These are phyloP conservation scores for Coturnix japonica DNA, from an alignment of 2,113 vertebrate genomes.

Conservation along the genomic window DNA sequence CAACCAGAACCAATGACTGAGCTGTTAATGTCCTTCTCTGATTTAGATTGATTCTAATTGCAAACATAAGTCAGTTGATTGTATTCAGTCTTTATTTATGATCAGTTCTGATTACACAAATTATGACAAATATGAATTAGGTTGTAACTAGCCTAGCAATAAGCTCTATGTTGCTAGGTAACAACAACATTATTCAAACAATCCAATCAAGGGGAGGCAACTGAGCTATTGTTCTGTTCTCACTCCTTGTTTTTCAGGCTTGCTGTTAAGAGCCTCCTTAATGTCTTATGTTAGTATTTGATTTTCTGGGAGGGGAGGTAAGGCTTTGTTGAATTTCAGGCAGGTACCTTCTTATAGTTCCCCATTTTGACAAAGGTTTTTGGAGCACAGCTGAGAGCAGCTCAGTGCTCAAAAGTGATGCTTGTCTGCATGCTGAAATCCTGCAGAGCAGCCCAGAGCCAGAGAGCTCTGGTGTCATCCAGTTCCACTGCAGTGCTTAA, in stretches of 20 bases:
- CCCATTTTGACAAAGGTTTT: background rate
- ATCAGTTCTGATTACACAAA: constrained; percentile 82
- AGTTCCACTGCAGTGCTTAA: accelerated
- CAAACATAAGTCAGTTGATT: constrained; percentile 77
- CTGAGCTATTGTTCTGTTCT: constrained; percentile 49
- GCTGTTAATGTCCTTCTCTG: constrained; percentile 64
- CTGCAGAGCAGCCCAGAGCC: background rate
- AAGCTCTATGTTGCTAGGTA: constrained; percentile 81
- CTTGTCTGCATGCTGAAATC: background rate
- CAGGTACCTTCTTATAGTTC: background rate
- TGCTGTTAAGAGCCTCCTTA: constrained; percentile 48
- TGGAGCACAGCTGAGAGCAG: background rate
- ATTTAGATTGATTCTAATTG: constrained; percentile 80
- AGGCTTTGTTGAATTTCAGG: background rate
- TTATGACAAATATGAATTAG: constrained; percentile 82
- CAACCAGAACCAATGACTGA: constrained; percentile 27
- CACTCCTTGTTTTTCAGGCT: constrained; percentile 13
- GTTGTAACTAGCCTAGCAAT: constrained; percentile 75
- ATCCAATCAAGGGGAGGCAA: constrained; percentile 39
- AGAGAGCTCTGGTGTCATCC: background rate
- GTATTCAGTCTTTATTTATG: constrained; percentile 80
- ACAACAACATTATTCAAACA: constrained; percentile 73
- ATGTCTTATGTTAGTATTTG: background rate
- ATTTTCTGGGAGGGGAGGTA: background rate
- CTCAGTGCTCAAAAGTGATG: background rate